Conservation (phyloP, 2,888 invertebrate species). For the Allacma fusca region DNA sequence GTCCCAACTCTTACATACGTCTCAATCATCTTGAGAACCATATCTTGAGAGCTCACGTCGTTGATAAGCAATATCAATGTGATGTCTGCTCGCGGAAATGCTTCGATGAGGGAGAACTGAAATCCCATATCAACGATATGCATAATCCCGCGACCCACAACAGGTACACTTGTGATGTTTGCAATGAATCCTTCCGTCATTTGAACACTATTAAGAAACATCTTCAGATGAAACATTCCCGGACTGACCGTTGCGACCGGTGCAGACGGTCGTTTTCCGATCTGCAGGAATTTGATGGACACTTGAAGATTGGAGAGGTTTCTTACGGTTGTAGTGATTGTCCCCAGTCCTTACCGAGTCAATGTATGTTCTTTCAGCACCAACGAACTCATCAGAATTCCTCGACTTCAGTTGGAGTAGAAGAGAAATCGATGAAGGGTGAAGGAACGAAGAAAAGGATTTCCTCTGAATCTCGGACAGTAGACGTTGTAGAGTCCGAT, state of each 20-base stretch:
- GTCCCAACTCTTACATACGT: neutral
- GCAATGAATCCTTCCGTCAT: neutral
- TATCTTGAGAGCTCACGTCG: neutral
- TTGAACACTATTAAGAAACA: neutral
- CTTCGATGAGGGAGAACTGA: constrained; percentile 16
- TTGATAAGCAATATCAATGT: neutral
- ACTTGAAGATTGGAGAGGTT: too few relatives aligned
- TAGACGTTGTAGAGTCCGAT: too few relatives aligned
- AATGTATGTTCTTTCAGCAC: neutral
- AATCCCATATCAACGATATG: constrained; percentile 2
- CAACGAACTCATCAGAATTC: too few relatives aligned
- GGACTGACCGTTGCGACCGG: neutral
- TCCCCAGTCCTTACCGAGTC: too few relatives aligned
- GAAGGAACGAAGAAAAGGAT: too few relatives aligned
- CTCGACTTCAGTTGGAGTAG: too few relatives aligned
- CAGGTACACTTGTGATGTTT: constrained; percentile 2
- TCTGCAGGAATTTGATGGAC: too few relatives aligned
- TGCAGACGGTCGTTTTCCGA: neutral
- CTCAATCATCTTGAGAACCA: neutral
- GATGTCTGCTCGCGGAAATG: neutral
- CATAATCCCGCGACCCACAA: neutral
- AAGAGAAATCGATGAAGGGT: too few relatives aligned
- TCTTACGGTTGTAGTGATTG: too few relatives aligned
- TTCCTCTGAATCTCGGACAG: too few relatives aligned
- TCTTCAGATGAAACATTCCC: neutral